Evolutionary conservation across 1,140 invertebrate genomes (phyloP), one percentile per base, ranked within the genome.

Genomic region (Sycophila sp.): DNA sequence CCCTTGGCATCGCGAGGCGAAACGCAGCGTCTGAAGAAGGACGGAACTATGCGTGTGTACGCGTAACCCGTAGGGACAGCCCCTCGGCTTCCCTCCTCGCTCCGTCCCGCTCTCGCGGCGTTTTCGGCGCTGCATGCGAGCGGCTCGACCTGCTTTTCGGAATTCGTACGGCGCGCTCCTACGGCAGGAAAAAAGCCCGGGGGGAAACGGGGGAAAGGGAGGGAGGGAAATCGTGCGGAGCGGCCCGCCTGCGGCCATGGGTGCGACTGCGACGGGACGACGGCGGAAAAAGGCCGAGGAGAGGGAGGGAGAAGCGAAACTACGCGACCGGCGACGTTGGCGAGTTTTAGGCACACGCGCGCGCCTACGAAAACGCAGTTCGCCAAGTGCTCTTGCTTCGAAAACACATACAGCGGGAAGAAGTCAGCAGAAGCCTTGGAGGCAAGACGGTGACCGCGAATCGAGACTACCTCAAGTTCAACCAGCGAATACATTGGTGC

Each of bases 71-170:
- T n/a, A n/a, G n/a, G n/a, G n/a, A n/a, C n/a, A n/a, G n/a, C n/a
- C n/a, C n/a, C n/a, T n/a, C n/a, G n/a, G n/a, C n/a, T n/a, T n/a
- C n/a, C n/a, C n/a, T n/a, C n/a, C n/a, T 28, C 11, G 8, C 10
- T 17, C n/a, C 32, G 6, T 36, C 42, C 8, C 4, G 6, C 56
- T 47, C 8, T 47, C 38, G 28, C 59, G 19, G 42, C n/a, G n/a
- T n/a, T n/a, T n/a, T n/a, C n/a, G n/a, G n/a, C n/a, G n/a, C n/a
- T n/a, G 32, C 34, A 32, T n/a, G 47, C 30, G 38, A 47, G 42
- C n/a, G 40, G 62, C 34, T 4, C 67, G 68, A 69, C 59, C 59
- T 63, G 58, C 59, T 69, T 63, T 69, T 63, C 32, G 59, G 68
- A 63, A 69, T 63, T 69, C 59, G 59, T 69, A 63, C 49, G 45